phyloP scores from a whole-genome alignment of 2,113 vertebrate genomes.

The Myocastor coypus region DNA sequence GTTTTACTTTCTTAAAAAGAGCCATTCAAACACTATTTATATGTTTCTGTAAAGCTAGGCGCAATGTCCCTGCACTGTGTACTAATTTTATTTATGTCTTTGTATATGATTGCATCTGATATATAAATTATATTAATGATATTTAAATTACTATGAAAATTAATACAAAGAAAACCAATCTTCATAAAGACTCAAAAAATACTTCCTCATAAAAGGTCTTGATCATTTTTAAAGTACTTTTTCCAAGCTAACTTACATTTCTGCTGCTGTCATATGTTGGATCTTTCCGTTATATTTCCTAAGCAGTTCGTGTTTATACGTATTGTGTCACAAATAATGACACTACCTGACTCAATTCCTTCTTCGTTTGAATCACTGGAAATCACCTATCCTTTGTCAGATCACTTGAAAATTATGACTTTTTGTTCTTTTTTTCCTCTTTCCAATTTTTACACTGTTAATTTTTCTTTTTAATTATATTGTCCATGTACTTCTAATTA shows the following conservation, averaged over 20 bases:
- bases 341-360: not conserved
- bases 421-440: not conserved
- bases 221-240: not conserved
- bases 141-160: not conserved
- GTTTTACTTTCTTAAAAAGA: conserved; percentile 14
- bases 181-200: not conserved
- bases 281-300: not conserved
- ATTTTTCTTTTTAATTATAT: conserved; percentile 8
- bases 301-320: not conserved
- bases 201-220: not conserved
- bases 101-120: not conserved
- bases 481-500: not conserved
- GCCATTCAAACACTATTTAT: not conserved
- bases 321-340: not conserved
- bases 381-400: not conserved
- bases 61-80: not conserved
- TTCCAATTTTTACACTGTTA: not conserved
- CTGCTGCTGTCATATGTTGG: not conserved
- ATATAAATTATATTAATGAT: conserved; percentile 16
- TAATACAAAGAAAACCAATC: not conserved
- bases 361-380: not conserved
- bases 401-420: not conserved
- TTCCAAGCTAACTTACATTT: not conserved
- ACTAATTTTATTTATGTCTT: conserved; percentile 43
- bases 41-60: not conserved